Evolutionary conservation across 2,888 invertebrate species (phyloP).

Genomic region (Pocota personata): DNA sequence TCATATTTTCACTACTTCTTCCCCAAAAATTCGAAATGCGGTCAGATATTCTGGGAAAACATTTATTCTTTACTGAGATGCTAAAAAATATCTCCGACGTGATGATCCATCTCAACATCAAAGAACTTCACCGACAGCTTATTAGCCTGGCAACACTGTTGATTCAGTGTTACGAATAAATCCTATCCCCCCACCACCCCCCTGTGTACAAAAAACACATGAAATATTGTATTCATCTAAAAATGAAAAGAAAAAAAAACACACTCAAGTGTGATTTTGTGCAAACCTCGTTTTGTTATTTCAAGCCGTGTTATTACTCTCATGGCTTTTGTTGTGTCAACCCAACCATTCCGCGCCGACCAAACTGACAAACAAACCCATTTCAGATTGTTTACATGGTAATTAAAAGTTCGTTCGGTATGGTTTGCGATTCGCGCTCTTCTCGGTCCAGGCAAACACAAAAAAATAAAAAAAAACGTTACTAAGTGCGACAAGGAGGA

Average conservation of each 20-base stretch:
- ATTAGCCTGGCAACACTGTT: slow-evolving; percentile 3
- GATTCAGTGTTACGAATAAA: slow-evolving; percentile 1
- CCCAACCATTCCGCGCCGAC: slow-evolving; percentile 5
- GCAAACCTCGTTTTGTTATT: slow-evolving; percentile 53
- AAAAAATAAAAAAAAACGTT: neutral
- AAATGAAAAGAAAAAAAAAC: slow-evolving; percentile 7
- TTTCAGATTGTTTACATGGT: slow-evolving; percentile 71
- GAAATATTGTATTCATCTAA: slow-evolving; percentile 8
- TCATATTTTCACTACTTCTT: neutral
- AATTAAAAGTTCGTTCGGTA: slow-evolving; percentile 72
- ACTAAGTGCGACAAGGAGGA: neutral
- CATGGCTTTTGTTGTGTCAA: slow-evolving; percentile 63
- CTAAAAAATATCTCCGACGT: slow-evolving; percentile 6
- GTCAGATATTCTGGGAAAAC: slow-evolving; percentile 1
- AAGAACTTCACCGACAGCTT: slow-evolving; percentile 14
- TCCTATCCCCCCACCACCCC: neutral
- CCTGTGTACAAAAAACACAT: neutral
- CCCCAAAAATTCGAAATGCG: neutral
- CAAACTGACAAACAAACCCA: slow-evolving; percentile 64
- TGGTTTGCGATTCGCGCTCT: slow-evolving; percentile 38
- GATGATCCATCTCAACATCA: slow-evolving; percentile 40
- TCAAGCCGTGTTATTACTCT: slow-evolving; percentile 62
- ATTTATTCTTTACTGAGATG: slow-evolving; percentile 2
- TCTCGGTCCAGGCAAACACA: slow-evolving; percentile 41
- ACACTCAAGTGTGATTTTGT: slow-evolving; percentile 63